Conservation (phyloP, 2,888 invertebrate genomes). For the Stegophylla sp. region DNA sequence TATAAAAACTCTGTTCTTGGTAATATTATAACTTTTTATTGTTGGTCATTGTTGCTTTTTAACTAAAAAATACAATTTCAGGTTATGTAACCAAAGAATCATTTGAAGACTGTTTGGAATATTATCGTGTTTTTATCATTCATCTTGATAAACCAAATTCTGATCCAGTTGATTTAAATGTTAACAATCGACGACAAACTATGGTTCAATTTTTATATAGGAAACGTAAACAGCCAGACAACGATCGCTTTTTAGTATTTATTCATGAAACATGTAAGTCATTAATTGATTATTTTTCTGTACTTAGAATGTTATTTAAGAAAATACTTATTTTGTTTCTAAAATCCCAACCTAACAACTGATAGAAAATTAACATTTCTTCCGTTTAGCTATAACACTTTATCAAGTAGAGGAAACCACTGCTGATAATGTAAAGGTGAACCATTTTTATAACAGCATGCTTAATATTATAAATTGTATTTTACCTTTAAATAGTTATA, state of each 20-base stretch:
- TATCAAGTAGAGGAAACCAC: conserved; percentile 64
- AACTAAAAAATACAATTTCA: conserved; percentile 6
- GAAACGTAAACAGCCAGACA: conserved; percentile 66
- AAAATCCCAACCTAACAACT: conserved; percentile 37
- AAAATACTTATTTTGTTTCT: conserved; percentile 37
- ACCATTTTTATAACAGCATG: conserved; percentile 46
- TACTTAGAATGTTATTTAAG: conserved; percentile 25
- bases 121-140: conserved; percentile 50
- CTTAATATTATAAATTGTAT: conserved; percentile 9
- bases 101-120: conserved; percentile 42
- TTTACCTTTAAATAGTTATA: neutral
- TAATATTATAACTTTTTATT: conserved; percentile 61
- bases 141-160: conserved; percentile 33
- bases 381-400: conserved; percentile 64
- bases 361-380: conserved; percentile 51
- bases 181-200: conserved; percentile 69
- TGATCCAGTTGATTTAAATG: conserved; percentile 63
- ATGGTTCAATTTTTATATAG: conserved; percentile 79
- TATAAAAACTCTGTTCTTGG: conserved; percentile 73
- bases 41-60: conserved; percentile 7
- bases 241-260: conserved; percentile 74
- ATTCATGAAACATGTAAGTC: conserved; percentile 80
- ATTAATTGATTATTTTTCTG: conserved; percentile 42
- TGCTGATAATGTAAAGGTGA: conserved; percentile 58
- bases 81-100: conserved; percentile 46